Conservation (phyloP, 2,797 vertebrate species). For the Pseudocheirus occidentalis region DNA sequence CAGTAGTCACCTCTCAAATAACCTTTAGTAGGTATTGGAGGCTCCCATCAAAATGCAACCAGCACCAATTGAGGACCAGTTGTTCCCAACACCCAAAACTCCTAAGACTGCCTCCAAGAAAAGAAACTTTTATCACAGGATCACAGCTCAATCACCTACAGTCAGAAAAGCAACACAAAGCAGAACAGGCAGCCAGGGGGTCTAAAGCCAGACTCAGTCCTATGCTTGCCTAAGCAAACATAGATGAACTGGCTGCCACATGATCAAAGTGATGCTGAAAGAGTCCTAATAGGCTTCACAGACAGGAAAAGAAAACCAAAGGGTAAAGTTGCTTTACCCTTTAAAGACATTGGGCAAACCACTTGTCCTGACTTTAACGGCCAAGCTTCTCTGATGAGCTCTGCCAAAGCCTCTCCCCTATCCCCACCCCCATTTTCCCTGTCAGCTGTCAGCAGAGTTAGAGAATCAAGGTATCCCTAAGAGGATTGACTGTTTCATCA, state of each 20-base stretch:
- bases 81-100: not conserved
- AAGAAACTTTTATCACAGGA: not conserved
- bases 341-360: not conserved
- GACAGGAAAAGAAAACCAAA: not conserved
- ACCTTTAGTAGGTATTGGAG: not conserved
- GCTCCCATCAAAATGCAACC: not conserved
- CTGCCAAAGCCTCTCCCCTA: not conserved
- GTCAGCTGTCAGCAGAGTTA: not conserved
- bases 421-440: not conserved
- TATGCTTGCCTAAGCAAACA: not conserved
- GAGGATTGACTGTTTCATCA: not conserved
- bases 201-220: not conserved
- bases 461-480: not conserved
- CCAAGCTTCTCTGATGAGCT: not conserved
- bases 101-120: not conserved
- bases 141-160: not conserved
- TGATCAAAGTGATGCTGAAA: not conserved
- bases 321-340: not conserved
- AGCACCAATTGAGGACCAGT: not conserved
- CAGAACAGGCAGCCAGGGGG: not conserved
- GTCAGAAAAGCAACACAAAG: not conserved
- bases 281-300: not conserved
- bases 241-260: not conserved
- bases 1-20: not conserved
- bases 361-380: not conserved